Base-by-base conservation (phyloP, 2,888 invertebrate species). In the Hirudinaria manillensis region DNA sequence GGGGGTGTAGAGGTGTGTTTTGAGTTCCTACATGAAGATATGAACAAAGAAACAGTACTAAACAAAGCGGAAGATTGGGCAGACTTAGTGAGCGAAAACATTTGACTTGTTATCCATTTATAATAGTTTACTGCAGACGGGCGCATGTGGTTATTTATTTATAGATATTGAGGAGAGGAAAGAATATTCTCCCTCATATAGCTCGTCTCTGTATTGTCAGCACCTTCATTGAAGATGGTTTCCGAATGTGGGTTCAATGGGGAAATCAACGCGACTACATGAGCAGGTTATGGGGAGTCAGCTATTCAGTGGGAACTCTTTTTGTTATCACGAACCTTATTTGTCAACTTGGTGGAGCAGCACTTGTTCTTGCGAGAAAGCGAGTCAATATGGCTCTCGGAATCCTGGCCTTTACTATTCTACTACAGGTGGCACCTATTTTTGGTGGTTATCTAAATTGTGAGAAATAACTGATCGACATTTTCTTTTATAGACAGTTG, bases 211-310 rank as follows among this genome's bases (percentile, higher is more conserved):
- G 97, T 86, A 90, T 99, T 77, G 95, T 99, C 84, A 94, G 96
- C 81, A 99, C 99, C 81, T 99, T 99, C 88, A 89, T 99, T 78
- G 99, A 99, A 87, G 99, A 99, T 88, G 99, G 99, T 1, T 89
- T 99, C 77, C 90, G 99, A 78, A 99, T 99, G 99, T 99, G 95
- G 92, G 92, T 94, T 83, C 99, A 99, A 86, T 98, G 97, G 97
- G 90, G 90, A 74, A 96, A 97, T 83, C 97, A 97, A 86, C 89
- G 94, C 65, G 95, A 97, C 85, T 98, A 96, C 86, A 97, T 98
- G 94, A 92, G 95, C 85, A 90, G 24, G 24, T 66, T 94, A 21
- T 98, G 97, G 99, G 91, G 92, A 66, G 96, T 97, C 87, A 98
- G 98, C 68, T 91, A 90, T 74, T 91, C 98, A 85, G 86, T 99